Evolutionary conservation across 2,113 vertebrate genomes (phyloP).

Genomic region (Odobenus rosmarus): DNA sequence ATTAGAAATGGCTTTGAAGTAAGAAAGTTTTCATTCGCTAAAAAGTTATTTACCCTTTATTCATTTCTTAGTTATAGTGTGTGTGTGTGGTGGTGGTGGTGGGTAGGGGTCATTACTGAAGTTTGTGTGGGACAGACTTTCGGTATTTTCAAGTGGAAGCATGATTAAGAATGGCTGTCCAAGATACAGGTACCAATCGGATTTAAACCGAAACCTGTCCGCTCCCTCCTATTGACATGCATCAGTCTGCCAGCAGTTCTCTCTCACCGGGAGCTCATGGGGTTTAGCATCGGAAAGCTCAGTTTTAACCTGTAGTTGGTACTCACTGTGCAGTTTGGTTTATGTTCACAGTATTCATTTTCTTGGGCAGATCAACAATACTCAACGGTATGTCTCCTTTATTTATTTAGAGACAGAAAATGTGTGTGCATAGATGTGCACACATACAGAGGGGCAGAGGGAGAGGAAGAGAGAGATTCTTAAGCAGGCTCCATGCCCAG

Average conservation of each 20-base stretch:
- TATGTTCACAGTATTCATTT: conserved; percentile 64
- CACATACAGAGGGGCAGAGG: not conserved
- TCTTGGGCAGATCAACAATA: conserved; percentile 76
- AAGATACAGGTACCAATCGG: not conserved
- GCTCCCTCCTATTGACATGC: not conserved
- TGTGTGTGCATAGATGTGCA: fast-evolving
- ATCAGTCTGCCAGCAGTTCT: not conserved
- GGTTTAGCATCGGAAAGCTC: not conserved
- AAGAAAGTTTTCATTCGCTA: conserved; percentile 15
- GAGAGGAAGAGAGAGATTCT: not conserved
- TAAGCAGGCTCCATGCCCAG: not conserved
- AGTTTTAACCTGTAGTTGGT: conserved; percentile 25
- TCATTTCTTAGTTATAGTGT: not conserved
- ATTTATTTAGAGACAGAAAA: not conserved
- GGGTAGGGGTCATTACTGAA: not conserved
- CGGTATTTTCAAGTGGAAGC: not conserved
- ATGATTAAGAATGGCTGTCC: not conserved
- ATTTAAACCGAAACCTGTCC: fast-evolving
- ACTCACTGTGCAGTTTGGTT: conserved; percentile 62
- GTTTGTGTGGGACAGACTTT: not conserved
- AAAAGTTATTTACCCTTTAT: conserved; percentile 5
- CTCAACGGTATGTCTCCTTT: not conserved
- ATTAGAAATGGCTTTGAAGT: not conserved
- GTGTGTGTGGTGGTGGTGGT: not conserved
- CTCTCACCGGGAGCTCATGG: not conserved